These are phyloP conservation scores for Actinia equina DNA, from an alignment of 64 coral and sea anemone species.

Conservation along the genomic window DNA sequence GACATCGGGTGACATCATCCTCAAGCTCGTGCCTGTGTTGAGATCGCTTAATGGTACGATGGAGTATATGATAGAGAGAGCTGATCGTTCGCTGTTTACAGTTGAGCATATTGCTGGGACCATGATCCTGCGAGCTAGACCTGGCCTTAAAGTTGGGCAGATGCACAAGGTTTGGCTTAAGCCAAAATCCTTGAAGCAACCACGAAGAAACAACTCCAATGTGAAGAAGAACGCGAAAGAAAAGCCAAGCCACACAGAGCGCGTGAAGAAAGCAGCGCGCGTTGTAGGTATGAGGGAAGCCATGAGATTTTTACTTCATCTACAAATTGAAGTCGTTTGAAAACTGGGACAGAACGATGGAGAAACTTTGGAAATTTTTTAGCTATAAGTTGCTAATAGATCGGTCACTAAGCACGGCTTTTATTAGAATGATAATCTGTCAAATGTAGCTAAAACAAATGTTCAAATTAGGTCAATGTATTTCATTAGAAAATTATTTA, in stretches of 20 bases:
- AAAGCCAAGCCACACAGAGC: background rate
- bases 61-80: slow-evolving; percentile 62
- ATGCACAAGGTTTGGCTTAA: slow-evolving; percentile 50
- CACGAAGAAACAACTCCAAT: background rate
- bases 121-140: slow-evolving; percentile 43
- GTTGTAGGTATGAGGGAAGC: slow-evolving; percentile 50
- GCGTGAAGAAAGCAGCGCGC: background rate
- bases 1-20: slow-evolving; percentile 57
- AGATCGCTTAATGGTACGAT: slow-evolving; percentile 72
- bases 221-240: slow-evolving; percentile 28
- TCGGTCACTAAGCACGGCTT: background rate
- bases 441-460: background rate
- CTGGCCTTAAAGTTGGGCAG: slow-evolving; percentile 32
- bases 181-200: background rate
- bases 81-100: slow-evolving; percentile 49
- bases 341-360: background rate
- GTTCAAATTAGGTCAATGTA: no score
- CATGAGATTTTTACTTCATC: slow-evolving; percentile 65
- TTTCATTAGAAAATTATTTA: no score
- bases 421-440: background rate
- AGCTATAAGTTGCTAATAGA: background rate
- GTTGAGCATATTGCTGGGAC: slow-evolving; percentile 44
- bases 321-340: slow-evolving; percentile 65
- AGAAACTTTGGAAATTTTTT: background rate
- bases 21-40: slow-evolving; percentile 78